Conservation (phyloP, 2,113 vertebrate genomes). For the Trogon melanurus region DNA sequence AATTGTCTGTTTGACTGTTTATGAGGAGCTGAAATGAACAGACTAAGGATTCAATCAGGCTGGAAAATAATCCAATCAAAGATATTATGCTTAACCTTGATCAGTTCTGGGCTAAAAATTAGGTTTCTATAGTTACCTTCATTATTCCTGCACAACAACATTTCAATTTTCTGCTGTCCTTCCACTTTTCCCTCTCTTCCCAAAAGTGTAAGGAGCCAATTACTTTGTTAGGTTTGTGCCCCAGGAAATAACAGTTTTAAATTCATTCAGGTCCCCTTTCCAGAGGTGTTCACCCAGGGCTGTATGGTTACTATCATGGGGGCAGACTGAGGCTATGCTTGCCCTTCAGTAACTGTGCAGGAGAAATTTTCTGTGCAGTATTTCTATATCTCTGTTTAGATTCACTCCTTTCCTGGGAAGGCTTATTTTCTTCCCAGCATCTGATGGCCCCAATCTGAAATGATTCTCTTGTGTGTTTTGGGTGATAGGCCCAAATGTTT, state of each 20-base stretch:
- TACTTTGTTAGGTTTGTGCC: not conserved
- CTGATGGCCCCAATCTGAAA: not conserved
- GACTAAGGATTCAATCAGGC: not conserved
- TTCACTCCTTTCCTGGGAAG: not conserved
- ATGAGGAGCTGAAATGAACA: not conserved
- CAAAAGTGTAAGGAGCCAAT: not conserved
- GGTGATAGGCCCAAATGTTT: not conserved
- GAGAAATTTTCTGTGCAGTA: not conserved
- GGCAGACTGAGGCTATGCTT: not conserved
- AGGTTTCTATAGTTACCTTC: not conserved
- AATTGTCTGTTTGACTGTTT: not conserved
- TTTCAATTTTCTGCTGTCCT: not conserved
- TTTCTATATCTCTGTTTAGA: not conserved
- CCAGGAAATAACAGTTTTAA: not conserved
- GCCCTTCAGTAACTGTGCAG: not conserved
- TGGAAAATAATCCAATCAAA: not conserved
- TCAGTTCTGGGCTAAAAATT: not conserved
- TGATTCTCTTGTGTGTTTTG: not conserved
- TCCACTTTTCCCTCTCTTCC: not conserved
- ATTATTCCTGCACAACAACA: not conserved
- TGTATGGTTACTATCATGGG: not conserved
- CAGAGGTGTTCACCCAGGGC: not conserved
- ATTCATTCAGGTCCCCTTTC: not conserved
- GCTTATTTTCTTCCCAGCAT: not conserved
- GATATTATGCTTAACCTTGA: not conserved